phyloP scores from a whole-genome alignment of 2,797 vertebrate species.

The Danio jaintianensis region DNA sequence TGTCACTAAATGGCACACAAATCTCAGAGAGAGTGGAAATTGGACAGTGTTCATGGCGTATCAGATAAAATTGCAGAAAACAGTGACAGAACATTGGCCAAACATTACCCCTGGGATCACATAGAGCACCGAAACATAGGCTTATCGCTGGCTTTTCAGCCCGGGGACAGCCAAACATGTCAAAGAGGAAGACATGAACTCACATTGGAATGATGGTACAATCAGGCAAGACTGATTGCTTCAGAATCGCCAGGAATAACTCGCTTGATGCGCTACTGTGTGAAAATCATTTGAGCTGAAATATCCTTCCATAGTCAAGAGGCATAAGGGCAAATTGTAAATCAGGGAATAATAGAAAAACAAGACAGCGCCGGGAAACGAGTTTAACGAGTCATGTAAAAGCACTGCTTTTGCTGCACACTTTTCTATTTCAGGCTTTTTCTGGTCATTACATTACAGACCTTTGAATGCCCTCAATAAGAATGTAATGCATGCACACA shows the following conservation, averaged over 20 bases:
- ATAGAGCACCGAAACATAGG: constrained; percentile 27
- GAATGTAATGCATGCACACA: constrained; percentile 22
- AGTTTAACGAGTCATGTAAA: constrained; percentile 36
- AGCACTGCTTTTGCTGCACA: constrained; percentile 12
- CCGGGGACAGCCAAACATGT: constrained; percentile 48
- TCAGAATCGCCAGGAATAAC: constrained; percentile 41
- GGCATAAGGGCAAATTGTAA: constrained; percentile 29
- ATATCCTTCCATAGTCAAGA: constrained; percentile 22
- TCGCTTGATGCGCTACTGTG: constrained; percentile 20
- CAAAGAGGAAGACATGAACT: constrained; percentile 43
- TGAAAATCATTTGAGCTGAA: constrained; percentile 42
- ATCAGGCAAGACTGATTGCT: constrained; percentile 40
- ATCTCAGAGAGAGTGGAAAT: constrained; percentile 50
- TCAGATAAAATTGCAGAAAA: constrained; percentile 63
- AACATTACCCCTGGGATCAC: constrained; percentile 54
- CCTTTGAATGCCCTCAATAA: constrained; percentile 10
- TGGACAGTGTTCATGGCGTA: constrained; percentile 39
- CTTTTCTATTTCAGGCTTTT: constrained; percentile 12
- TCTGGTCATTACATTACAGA: constrained; percentile 23
- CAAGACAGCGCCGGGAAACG: constrained; percentile 6
- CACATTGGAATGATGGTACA: constrained; percentile 48
- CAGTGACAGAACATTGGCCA: constrained; percentile 55
- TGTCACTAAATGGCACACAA: constrained; percentile 48
- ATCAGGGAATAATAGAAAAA: constrained; percentile 37
- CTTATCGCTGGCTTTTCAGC: constrained; percentile 39